phyloP scores from a whole-genome alignment of 2,113 vertebrate genomes.

The Pomatorhinus ruficollis region DNA sequence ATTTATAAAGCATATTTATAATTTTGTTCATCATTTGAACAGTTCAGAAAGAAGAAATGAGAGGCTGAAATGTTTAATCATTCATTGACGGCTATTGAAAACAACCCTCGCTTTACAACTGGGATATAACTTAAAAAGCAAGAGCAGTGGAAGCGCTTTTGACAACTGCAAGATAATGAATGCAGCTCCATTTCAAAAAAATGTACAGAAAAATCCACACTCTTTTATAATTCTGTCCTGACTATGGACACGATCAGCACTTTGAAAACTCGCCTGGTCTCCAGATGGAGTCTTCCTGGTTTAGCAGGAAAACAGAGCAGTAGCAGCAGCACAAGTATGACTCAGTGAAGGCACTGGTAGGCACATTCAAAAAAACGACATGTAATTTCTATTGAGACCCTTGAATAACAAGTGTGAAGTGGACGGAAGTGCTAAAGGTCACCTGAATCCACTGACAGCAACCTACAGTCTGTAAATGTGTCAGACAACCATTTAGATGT shows the following conservation, averaged over 20 bases:
- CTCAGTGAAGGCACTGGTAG: background rate
- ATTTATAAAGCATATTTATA: background rate
- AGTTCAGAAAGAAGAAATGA: background rate
- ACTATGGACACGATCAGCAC: background rate
- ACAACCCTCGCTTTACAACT: background rate
- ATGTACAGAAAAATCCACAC: background rate
- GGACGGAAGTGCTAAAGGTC: background rate
- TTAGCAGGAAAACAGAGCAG: background rate
- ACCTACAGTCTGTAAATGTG: background rate
- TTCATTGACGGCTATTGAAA: background rate
- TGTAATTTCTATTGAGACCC: background rate
- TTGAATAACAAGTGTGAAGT: background rate
- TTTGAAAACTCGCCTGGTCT: background rate
- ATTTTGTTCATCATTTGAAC: background rate
- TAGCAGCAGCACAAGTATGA: background rate
- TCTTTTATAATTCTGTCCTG: background rate
- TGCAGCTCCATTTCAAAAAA: background rate
- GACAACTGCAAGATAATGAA: background rate
- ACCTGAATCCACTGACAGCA: background rate
- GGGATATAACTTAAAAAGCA: background rate
- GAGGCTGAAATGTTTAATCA: background rate
- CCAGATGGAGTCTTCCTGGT: background rate
- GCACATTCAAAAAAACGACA: background rate
- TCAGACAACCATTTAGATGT: background rate
- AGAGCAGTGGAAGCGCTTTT: background rate